Percentiles rank a stretch among this genome's conserved stretches.
Evolutionary conservation across 2,888 invertebrate species (phyloP).

Genomic region (Octonoba sinensis): DNA sequence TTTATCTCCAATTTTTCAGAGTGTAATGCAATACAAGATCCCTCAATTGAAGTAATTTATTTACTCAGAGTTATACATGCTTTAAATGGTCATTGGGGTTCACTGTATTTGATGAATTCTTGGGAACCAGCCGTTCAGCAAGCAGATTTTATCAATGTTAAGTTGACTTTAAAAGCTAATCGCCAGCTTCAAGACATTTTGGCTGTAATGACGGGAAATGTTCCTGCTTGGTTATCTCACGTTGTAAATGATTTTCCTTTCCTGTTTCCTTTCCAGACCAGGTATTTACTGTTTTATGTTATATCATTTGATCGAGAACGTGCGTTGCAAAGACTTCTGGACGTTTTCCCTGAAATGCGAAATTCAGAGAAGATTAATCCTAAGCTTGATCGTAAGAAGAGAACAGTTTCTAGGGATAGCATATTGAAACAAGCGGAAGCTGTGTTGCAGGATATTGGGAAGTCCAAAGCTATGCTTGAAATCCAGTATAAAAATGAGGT

Average conservation of each 20-base stretch:
- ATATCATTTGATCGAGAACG: slow-evolving; percentile 98
- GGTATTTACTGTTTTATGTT: slow-evolving; percentile 95
- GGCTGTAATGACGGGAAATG: slow-evolving; percentile 96
- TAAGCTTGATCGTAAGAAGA: slow-evolving; percentile 89
- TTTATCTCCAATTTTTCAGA: slow-evolving; percentile 82
- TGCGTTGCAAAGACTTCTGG: slow-evolving; percentile 93
- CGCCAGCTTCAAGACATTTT: slow-evolving; percentile 97
- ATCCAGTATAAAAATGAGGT: slow-evolving; percentile 80
- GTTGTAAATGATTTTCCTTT: slow-evolving; percentile 92
- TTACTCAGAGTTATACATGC: slow-evolving; percentile 91
- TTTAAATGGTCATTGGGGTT: slow-evolving; percentile 91
- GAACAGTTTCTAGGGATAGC: slow-evolving; percentile 79
- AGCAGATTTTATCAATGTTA: slow-evolving; percentile 89
- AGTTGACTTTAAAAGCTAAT: slow-evolving; percentile 96
- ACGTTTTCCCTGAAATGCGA: slow-evolving; percentile 89
- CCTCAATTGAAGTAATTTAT: slow-evolving; percentile 90
- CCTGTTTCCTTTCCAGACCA: slow-evolving; percentile 96
- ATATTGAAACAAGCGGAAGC: slow-evolving; percentile 95
- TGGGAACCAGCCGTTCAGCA: slow-evolving; percentile 67
- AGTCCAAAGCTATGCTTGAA: slow-evolving; percentile 91
- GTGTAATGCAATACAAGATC: slow-evolving; percentile 86
- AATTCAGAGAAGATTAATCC: slow-evolving; percentile 79
- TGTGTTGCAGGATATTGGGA: slow-evolving; percentile 91
- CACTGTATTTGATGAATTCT: slow-evolving; percentile 77
- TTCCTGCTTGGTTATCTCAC: slow-evolving; percentile 95